Conservation (phyloP, 2,113 vertebrate species). For the Chaetodon trifascialis region DNA sequence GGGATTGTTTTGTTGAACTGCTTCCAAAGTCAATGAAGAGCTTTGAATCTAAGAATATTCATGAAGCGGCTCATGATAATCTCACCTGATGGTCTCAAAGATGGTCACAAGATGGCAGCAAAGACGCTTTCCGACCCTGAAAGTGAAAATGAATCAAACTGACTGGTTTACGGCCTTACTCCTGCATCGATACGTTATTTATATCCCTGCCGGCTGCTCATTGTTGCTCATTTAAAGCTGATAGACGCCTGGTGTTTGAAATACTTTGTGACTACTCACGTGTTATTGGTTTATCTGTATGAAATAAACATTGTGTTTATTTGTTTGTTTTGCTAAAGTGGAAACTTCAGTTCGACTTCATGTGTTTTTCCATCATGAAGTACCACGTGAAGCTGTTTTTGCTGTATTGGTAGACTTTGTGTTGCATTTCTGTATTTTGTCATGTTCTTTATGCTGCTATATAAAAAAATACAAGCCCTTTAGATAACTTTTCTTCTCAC, state of each 20-base stretch:
- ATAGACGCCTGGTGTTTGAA: conserved; percentile 44
- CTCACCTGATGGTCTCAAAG: neutral
- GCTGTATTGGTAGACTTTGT: conserved; percentile 57
- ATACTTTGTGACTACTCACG: conserved; percentile 61
- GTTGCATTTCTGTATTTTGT: conserved; percentile 61
- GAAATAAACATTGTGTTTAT: conserved; percentile 34
- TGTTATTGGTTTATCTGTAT: conserved; percentile 48
- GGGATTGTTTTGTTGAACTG: neutral
- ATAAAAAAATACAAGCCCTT: conserved; percentile 34
- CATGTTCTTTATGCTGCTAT: conserved; percentile 57
- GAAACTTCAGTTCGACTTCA: conserved; percentile 12
- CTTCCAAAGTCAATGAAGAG: neutral
- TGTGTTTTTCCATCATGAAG: conserved; percentile 16
- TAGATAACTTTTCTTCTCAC: conserved; percentile 41
- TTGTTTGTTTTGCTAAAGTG: conserved; percentile 33
- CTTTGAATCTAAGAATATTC: neutral
- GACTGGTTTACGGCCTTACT: conserved; percentile 31
- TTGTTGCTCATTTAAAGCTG: conserved; percentile 30
- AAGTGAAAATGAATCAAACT: neutral
- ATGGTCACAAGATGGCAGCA: conserved; percentile 44
- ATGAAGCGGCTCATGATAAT: neutral
- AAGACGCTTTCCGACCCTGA: neutral
- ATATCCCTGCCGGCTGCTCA: conserved; percentile 15
- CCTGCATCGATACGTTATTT: conserved; percentile 3
- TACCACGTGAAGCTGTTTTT: conserved; percentile 42